Conservation (phyloP, 2,113 vertebrate species). For the Epinephelus moara region DNA sequence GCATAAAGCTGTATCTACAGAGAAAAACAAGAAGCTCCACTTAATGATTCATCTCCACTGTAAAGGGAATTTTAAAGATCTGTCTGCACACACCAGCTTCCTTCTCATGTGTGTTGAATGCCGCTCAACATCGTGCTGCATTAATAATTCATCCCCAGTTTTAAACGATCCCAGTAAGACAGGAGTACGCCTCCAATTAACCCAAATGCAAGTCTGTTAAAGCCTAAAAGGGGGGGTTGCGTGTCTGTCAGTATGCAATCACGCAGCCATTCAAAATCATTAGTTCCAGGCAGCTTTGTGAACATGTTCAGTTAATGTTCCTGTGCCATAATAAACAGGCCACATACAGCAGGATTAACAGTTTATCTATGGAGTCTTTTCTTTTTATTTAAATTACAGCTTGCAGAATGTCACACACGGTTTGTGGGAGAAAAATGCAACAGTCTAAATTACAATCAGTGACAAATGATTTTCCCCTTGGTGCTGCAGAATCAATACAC, state of each 20-base stretch:
- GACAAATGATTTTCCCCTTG: neutral
- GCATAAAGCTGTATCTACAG: neutral
- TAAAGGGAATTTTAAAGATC: conserved; percentile 22
- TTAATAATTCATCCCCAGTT: conserved; percentile 50
- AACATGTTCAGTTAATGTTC: neutral
- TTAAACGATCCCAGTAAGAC: conserved; percentile 16
- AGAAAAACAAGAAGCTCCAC: conserved; percentile 18
- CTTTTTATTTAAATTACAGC: neutral
- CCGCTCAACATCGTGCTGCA: conserved; percentile 33
- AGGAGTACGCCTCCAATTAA: conserved; percentile 39
- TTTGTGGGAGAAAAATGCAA: conserved; percentile 1
- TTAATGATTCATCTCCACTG: conserved; percentile 38
- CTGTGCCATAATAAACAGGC: neutral
- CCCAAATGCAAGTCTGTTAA: conserved; percentile 23
- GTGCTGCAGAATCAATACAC: conserved; percentile 33
- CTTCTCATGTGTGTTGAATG: conserved; percentile 10
- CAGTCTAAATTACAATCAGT: conserved; percentile 29
- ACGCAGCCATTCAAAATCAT: conserved; percentile 18
- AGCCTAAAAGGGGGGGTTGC: conserved; percentile 15
- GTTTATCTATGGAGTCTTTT: no score
- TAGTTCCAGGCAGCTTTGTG: neutral
- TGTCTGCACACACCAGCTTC: conserved; percentile 22
- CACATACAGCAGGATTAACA: neutral
- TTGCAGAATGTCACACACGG: conserved; percentile 12
- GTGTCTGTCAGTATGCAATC: conserved; percentile 17